These are phyloP conservation scores for Heteromormyrus szaboi DNA, from an alignment of 2,797 vertebrate species.

Conservation along the genomic window DNA sequence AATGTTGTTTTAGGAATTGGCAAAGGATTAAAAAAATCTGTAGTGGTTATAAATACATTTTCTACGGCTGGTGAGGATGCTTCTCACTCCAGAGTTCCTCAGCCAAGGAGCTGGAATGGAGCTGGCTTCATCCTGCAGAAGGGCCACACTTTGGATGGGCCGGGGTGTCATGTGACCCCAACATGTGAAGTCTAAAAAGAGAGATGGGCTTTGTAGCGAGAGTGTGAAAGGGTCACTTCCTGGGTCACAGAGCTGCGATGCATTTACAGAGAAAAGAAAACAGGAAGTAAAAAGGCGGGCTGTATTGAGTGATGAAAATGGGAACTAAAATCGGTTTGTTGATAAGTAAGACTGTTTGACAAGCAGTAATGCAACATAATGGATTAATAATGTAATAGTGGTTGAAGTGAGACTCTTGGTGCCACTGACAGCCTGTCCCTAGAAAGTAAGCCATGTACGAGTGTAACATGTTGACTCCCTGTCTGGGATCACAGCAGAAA, in stretches of 20 bases:
- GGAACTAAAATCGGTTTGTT: not conserved
- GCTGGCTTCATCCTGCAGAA: not conserved
- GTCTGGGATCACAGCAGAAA: not conserved
- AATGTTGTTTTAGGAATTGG: slow-evolving; percentile 6
- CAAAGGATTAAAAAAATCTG: slow-evolving; percentile 3
- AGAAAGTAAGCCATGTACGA: not conserved
- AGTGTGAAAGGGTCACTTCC: not conserved
- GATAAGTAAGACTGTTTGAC: not conserved
- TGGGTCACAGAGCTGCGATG: not conserved
- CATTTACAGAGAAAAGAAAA: not conserved
- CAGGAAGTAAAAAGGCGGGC: not conserved
- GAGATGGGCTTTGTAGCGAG: not conserved
- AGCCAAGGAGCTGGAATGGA: not conserved
- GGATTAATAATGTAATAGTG: not conserved
- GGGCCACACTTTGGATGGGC: not conserved
- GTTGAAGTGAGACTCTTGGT: not conserved
- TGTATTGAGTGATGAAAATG: not conserved
- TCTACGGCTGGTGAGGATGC: slow-evolving; percentile 10
- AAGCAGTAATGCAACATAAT: not conserved
- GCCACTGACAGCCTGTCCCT: not conserved
- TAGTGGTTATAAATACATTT: slow-evolving; percentile 3
- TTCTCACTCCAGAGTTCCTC: slow-evolving; percentile 4
- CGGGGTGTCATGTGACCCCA: not conserved
- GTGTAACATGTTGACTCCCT: not conserved
- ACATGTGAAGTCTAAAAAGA: not conserved